Percentiles rank a stretch among this genome's conserved stretches.
Evolutionary conservation across 2,888 invertebrate genomes (phyloP).

Genomic region (Drosophila meridionalis): DNA sequence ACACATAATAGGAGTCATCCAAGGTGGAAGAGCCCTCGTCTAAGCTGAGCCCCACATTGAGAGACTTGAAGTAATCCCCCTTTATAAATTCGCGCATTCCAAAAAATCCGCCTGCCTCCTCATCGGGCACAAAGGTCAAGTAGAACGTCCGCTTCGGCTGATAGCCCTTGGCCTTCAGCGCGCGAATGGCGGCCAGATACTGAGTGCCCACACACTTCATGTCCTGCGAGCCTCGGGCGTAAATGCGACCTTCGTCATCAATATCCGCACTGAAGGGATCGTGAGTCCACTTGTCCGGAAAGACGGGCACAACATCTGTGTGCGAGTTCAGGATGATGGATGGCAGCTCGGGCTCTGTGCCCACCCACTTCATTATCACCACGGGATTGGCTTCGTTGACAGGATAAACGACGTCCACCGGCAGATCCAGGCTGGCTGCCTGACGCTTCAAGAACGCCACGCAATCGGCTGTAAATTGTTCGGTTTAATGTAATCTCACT

Average conservation of each 20-base stretch:
- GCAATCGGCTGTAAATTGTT: conserved; percentile 84
- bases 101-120: conserved; percentile 89
- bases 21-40: conserved; percentile 93
- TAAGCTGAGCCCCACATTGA: conserved; percentile 91
- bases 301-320: conserved; percentile 97
- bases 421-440: conserved; percentile 89
- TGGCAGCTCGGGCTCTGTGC: conserved; percentile 89
- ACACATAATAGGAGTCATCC: conserved; percentile 88
- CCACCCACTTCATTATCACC: conserved; percentile 92
- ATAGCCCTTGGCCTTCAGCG: conserved; percentile 87
- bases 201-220: conserved; percentile 94
- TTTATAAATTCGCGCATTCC: conserved; percentile 91
- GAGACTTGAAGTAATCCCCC: conserved; percentile 88
- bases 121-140: conserved; percentile 90
- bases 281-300: conserved; percentile 94
- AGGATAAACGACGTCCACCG: conserved; percentile 87
- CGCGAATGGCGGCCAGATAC: conserved; percentile 90
- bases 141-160: conserved; percentile 89
- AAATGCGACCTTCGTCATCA: conserved; percentile 93
- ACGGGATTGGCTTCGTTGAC: conserved; percentile 89
- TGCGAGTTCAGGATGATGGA: conserved; percentile 95
- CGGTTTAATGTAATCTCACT: conserved; percentile 11
- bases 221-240: conserved; percentile 90
- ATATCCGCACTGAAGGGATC: conserved; percentile 95
- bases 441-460: conserved; percentile 90